A percentile compares a stretch with the other conserved stretches of the same genome.
These are phyloP conservation scores for Podocnemis expansa DNA, from an alignment of 2,113 vertebrate species.

Conservation along the genomic window DNA sequence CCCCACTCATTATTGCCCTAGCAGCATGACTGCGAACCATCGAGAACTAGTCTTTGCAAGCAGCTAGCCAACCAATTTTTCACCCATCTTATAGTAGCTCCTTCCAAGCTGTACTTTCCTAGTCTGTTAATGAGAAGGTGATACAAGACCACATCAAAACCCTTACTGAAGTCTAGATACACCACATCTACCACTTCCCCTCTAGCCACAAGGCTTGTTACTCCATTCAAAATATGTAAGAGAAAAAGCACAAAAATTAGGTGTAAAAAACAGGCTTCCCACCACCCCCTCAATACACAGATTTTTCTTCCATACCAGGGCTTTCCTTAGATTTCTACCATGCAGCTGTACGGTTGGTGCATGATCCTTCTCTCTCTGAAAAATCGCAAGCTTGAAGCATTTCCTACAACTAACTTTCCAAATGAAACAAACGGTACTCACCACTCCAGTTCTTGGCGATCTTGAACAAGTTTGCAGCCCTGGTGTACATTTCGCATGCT, in stretches of 20 bases:
- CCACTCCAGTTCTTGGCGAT: constrained; percentile 98
- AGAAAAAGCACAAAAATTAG: background rate
- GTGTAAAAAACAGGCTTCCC: background rate
- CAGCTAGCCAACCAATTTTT: too few relatives aligned
- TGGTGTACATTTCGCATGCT: constrained; percentile 98
- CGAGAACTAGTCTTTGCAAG: too few relatives aligned
- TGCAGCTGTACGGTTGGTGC: background rate
- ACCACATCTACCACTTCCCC: too few relatives aligned
- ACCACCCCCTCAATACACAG: background rate
- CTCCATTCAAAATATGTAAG: background rate
- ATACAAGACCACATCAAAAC: too few relatives aligned
- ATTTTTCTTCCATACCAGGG: background rate
- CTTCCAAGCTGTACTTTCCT: too few relatives aligned
- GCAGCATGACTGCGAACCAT: too few relatives aligned
- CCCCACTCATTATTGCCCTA: too few relatives aligned
- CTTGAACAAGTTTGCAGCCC: constrained; percentile 99
- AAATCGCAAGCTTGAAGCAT: background rate
- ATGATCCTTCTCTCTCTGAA: background rate
- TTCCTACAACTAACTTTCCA: background rate
- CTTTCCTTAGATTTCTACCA: background rate
- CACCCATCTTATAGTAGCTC: too few relatives aligned
- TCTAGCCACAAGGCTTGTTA: too few relatives aligned
- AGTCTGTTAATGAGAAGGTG: too few relatives aligned
- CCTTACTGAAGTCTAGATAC: too few relatives aligned
- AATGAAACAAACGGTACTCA: constrained; percentile 71